Evolutionary conservation across 35 echinoderm and acorn worm species (phyloP).

Genomic region (Amphiura filiformis): DNA sequence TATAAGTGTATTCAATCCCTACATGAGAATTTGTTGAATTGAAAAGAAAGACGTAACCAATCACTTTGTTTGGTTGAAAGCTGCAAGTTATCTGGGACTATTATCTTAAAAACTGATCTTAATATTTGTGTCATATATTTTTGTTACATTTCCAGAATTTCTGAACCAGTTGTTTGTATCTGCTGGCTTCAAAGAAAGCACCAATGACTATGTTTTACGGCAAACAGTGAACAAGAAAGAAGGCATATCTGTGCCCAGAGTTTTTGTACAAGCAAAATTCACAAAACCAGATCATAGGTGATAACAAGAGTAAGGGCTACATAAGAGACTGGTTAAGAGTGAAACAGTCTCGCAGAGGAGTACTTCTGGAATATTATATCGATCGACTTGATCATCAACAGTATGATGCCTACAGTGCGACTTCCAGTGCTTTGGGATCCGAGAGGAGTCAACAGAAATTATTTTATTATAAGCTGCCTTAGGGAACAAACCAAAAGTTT

Average conservation of each 20-base stretch:
- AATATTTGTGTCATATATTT: background rate
- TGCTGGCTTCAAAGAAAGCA: slow-evolving; percentile 60
- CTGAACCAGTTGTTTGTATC: slow-evolving; percentile 58
- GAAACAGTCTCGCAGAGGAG: too few relatives aligned
- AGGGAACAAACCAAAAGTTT: too few relatives aligned
- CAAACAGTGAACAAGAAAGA: slow-evolving; percentile 99
- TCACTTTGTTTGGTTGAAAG: background rate
- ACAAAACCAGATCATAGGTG: slow-evolving; percentile 31
- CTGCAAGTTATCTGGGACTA: background rate
- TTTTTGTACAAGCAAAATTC: slow-evolving; percentile 93
- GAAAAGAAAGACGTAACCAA: background rate
- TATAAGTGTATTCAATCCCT: too few relatives aligned
- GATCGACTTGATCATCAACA: too few relatives aligned
- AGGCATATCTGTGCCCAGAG: slow-evolving; percentile 91
- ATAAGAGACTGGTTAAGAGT: too few relatives aligned
- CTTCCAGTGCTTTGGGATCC: too few relatives aligned
- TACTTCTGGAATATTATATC: too few relatives aligned
- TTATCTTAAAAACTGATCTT: background rate
- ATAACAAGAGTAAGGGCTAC: too few relatives aligned
- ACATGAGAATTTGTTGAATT: too few relatives aligned
- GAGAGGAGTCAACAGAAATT: too few relatives aligned
- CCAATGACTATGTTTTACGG: slow-evolving; percentile 88
- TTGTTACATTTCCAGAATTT: slow-evolving; percentile 27
- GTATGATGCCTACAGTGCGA: too few relatives aligned
- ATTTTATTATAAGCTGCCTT: too few relatives aligned